Conservation (phyloP, 2,888 invertebrate species). For the Noctua fimbriata region DNA sequence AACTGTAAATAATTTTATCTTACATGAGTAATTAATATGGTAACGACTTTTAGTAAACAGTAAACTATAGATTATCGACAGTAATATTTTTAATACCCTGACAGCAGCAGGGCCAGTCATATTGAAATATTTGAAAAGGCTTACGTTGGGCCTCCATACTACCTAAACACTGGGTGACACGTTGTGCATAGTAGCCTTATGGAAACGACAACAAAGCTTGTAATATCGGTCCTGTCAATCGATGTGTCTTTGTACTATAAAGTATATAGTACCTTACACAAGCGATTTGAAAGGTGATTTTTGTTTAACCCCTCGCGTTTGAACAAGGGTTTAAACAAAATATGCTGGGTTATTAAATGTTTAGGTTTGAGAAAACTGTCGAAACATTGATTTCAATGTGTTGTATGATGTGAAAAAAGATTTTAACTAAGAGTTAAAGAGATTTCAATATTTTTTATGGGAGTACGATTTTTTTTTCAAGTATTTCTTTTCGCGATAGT, state of each 20-base stretch:
- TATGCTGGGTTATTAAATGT: background rate
- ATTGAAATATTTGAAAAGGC: background rate
- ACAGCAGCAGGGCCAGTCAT: background rate
- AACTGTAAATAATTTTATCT: background rate
- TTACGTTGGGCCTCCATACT: background rate
- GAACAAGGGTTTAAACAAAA: background rate
- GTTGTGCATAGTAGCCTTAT: background rate
- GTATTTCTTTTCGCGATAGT: background rate
- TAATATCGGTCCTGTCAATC: constrained; percentile 13
- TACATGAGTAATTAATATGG: background rate
- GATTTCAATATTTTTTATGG: background rate
- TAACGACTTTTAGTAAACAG: background rate
- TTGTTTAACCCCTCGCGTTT: background rate
- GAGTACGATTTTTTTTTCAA: background rate
- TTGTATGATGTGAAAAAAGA: background rate
- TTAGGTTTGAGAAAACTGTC: background rate
- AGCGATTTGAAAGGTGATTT: background rate
- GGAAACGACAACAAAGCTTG: constrained; percentile 4
- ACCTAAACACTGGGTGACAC: background rate
- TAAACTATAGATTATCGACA: background rate
- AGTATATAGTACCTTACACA: background rate
- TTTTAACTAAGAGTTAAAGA: background rate
- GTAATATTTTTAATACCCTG: background rate
- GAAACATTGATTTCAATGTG: background rate
- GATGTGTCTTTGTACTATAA: constrained; percentile 4